Conservation (phyloP, 2,113 vertebrate species). For the Chloropsis hardwickii region DNA sequence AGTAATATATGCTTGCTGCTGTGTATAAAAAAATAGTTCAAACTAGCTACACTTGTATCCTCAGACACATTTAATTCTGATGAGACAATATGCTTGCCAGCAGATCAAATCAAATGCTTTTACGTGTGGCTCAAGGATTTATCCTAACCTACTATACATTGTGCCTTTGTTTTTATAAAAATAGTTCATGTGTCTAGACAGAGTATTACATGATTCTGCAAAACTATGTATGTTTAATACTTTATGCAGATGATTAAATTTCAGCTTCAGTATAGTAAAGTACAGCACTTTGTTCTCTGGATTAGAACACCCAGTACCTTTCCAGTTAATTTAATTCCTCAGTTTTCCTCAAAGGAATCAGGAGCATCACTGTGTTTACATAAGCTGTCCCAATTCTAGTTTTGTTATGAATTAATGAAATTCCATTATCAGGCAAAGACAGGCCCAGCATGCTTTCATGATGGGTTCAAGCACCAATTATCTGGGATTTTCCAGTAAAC, state of each 20-base stretch:
- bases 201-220: neutral
- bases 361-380: neutral
- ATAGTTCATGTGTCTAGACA: neutral
- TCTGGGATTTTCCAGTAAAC: constrained; percentile 27
- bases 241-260: neutral
- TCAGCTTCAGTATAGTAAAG: neutral
- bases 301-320: neutral
- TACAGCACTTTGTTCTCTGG: neutral
- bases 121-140: neutral
- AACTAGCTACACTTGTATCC: neutral
- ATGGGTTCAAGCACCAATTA: neutral
- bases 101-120: neutral
- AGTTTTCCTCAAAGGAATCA: constrained; percentile 1
- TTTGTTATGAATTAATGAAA: constrained; percentile 19
- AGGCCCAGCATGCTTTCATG: neutral
- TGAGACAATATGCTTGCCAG: neutral
- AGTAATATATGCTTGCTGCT: neutral
- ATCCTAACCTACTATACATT: neutral
- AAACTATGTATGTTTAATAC: neutral
- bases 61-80: neutral
- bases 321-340: neutral
- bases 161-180: constrained; percentile 4
- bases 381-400: neutral
- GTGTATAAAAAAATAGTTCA: neutral
- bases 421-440: constrained; percentile 31